phyloP scores from a whole-genome alignment of 2,888 invertebrate species.

The Synergus gifuensis region DNA sequence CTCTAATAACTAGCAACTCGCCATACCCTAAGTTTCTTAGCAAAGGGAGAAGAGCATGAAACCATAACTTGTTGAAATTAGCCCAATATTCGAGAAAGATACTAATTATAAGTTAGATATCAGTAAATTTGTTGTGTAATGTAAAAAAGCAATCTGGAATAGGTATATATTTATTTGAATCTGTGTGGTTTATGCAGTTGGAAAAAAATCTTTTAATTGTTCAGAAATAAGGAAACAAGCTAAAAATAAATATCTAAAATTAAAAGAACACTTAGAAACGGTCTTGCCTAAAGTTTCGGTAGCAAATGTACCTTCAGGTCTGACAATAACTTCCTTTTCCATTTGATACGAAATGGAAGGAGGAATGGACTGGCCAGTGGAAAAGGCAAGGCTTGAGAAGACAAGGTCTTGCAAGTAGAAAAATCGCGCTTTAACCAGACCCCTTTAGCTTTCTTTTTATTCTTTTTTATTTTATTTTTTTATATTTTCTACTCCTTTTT shows the following conservation, averaged over 20 bases:
- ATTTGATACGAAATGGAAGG: background rate
- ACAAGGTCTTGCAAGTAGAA: conserved; percentile 7
- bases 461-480: background rate
- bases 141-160: background rate
- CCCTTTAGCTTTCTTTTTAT: background rate
- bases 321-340: conserved; percentile 4
- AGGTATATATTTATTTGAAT: no score
- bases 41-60: background rate
- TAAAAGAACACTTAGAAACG: background rate
- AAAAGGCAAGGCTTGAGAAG: background rate
- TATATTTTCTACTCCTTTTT: background rate
- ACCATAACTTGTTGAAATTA: conserved; percentile 16
- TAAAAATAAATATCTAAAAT: background rate
- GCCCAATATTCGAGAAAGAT: background rate
- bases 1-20: background rate
- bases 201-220: background rate
- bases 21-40: background rate
- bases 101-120: background rate
- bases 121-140: background rate
- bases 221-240: no score
- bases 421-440: conserved; percentile 1
- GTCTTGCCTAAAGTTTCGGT: background rate
- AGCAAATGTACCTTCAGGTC: background rate
- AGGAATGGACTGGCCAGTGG: background rate
- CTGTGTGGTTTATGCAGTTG: no score